Conservation (phyloP, 2,113 vertebrate species). For the Caranx melampygus region DNA sequence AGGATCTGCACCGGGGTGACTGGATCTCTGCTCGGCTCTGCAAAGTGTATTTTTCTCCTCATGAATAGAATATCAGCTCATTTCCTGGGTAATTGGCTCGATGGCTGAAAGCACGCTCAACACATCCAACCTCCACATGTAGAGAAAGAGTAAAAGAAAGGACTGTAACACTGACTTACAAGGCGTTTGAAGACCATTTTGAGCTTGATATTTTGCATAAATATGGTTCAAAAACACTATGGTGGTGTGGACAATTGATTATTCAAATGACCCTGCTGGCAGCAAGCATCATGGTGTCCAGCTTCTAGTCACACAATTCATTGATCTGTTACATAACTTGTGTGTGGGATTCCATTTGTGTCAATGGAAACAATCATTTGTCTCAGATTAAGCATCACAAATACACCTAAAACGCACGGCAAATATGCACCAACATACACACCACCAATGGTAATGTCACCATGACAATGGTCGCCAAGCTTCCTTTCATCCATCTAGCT, state of each 20-base stretch:
- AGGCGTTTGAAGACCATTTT: constrained; percentile 2
- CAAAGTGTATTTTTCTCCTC: constrained; percentile 67
- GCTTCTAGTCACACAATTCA: not conserved
- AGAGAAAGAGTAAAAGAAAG: constrained; percentile 3
- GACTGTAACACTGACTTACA: constrained; percentile 3
- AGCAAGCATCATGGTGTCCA: not conserved
- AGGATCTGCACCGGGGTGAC: constrained; percentile 40
- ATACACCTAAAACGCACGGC: too few relatives aligned
- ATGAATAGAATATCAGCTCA: constrained; percentile 74
- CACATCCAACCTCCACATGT: constrained; percentile 28
- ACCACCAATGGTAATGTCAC: too few relatives aligned
- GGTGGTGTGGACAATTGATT: not conserved
- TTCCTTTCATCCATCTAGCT: too few relatives aligned
- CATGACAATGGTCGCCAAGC: too few relatives aligned
- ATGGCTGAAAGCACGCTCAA: constrained; percentile 37
- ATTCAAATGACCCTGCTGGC: not conserved
- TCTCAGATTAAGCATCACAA: too few relatives aligned
- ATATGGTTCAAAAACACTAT: not conserved
- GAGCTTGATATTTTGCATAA: not conserved
- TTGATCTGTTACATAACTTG: not conserved
- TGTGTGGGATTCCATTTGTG: too few relatives aligned
- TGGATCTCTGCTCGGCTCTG: constrained; percentile 48
- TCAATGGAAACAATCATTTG: too few relatives aligned
- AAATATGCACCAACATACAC: too few relatives aligned
- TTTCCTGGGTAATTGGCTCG: constrained; percentile 71